Base-by-base conservation (phyloP, 2,797 vertebrate species). In the Danio aesculapii region DNA sequence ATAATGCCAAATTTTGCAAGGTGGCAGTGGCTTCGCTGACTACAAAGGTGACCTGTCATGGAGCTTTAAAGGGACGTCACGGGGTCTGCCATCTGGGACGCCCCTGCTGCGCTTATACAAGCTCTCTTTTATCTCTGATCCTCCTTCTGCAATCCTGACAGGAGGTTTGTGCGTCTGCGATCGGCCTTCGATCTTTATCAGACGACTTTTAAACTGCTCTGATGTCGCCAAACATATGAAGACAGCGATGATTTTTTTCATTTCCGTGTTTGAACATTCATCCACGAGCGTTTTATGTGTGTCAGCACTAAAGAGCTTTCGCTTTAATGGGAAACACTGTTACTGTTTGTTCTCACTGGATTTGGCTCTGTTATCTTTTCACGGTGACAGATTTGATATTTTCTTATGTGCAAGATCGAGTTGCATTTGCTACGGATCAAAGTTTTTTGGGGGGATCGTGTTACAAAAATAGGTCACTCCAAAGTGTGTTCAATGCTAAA, bases 11-110 rank as follows among this genome's bases (percentile, higher is more conserved):
- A 84, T 78, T 75, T 70, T 58, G 68, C 72, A 7, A 77, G 79
- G 52, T 46, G 13, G 64, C 78, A 30, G 49, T 6, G 6, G 70
- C 62, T 62, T 74, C 59, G 72, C 78, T 41, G 58, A 84, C 78
- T 82, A 79, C 75, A 84, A 76, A 87, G 83, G 69, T 81, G 50
- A 79, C 81, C 81, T 83, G 64, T 62, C 76, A 81, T 49, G 14
- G 16, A 64, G 74, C 47, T 84, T 83, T 30, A 78, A 88, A 90
- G 87, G 87, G 88, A 75, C 75, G 84, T 85, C 79, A 79, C 86
- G 43, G 30, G 57, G 58, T 80, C 75, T 73, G 81, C 86, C 84
- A 81, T 84, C 86, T 89, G 59, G 76, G 82, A 87, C 50, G 7
- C 50, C 53, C 62, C 44, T 66, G 70, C 52, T 30, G 30, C 12